Evolutionary conservation across 2,888 invertebrate species (phyloP), one percentile per base, ranked within the genome.

Genomic region (Athalia cordata): DNA sequence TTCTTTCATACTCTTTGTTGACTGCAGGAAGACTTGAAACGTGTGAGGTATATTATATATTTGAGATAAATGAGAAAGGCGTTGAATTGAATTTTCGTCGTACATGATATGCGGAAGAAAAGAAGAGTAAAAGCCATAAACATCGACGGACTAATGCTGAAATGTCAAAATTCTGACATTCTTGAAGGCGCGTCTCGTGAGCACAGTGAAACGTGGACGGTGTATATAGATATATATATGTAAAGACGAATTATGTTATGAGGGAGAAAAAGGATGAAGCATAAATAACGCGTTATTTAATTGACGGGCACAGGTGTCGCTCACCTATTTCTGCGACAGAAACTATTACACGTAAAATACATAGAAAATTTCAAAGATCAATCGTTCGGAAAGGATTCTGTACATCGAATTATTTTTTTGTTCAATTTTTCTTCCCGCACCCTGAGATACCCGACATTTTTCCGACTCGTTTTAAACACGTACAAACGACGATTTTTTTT

Each of bases 251-350:
- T 8, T 0, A 45, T 5, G 43, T 7, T 11, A 45, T 8, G 43
- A 3, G 9, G 57, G 72, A 13, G 59, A 45, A 72, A 11, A 68
- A 68, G 8, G 52, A 11, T 11, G n/a, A 59, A 72, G 57, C 43
- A 59, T 59, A 59, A 47, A 81, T 82, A 83, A 85, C 83, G 84
- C 86, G 86, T 86, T 83, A 86, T 85, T 86, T 86, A 86, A 87
- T 86, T 85, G 86, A 86, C 85, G 85, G 84, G 83, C 84, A 84
- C 86, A 87, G 86, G 86, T 87, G 87, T 82, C 84, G 85, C 84
- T 86, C 86, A 83, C 72, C 57, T 72, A 47, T 13, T 47, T 29
- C 1, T 29, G 29, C 29, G 29, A 29, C 2, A 2, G 2, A 29
- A 59, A 72, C 72, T 72, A 72, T 72, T 59, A 13, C 57, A 15